Evolutionary conservation across 2,113 vertebrate genomes (phyloP).

Genomic region (Ophthalmolycus amberensis): DNA sequence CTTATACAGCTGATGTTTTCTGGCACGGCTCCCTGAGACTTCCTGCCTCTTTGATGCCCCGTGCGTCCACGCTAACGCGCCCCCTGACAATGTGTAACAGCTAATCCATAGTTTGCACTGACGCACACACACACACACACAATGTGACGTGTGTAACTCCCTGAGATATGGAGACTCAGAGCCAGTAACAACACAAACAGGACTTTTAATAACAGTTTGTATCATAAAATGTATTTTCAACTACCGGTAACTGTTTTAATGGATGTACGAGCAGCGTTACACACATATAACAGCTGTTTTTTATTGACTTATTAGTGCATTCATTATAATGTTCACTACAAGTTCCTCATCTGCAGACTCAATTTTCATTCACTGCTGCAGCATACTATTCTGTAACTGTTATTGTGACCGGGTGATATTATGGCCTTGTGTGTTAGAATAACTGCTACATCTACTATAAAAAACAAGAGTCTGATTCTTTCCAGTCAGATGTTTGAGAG

Average conservation of each 20-base stretch:
- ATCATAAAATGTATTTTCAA: slow-evolving; percentile 5
- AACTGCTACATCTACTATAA: neutral
- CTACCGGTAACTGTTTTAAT: neutral
- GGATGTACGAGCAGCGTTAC: slow-evolving; percentile 1
- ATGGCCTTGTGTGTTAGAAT: slow-evolving; percentile 14
- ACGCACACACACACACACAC: slow-evolving; percentile 22
- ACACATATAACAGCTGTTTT: slow-evolving; percentile 14
- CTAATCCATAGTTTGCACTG: slow-evolving; percentile 74
- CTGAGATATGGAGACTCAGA: slow-evolving; percentile 29
- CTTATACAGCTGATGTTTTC: slow-evolving; percentile 83
- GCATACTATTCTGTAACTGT: slow-evolving; percentile 32
- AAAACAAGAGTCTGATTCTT: too few species aligned
- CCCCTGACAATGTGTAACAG: slow-evolving; percentile 79
- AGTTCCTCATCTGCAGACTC: neutral
- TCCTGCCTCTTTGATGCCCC: slow-evolving; percentile 78
- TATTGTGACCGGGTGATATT: slow-evolving; percentile 28
- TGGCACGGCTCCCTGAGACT: slow-evolving; percentile 71
- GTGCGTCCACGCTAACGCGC: slow-evolving; percentile 70
- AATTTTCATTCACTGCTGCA: neutral
- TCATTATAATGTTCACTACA: neutral
- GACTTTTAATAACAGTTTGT: slow-evolving; percentile 25
- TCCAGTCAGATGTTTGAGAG: too few species aligned
- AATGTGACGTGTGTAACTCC: slow-evolving; percentile 46
- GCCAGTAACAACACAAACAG: slow-evolving; percentile 58
- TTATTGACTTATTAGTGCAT: slow-evolving; percentile 20